Conservation (phyloP, 2,113 vertebrate species). For the Natator depressus region DNA sequence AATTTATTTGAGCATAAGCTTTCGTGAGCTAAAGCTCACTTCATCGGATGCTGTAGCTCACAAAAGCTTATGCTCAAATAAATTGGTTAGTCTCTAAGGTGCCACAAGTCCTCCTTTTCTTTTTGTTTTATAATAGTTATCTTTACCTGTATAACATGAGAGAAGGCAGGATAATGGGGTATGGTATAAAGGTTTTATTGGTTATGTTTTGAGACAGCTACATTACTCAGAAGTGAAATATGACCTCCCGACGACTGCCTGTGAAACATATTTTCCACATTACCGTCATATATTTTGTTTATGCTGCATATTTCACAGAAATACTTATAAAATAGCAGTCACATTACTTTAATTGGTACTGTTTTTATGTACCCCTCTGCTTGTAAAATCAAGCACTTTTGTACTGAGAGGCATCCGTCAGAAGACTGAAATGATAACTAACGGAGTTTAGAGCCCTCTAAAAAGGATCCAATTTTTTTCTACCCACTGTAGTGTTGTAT, state of each 20-base stretch:
- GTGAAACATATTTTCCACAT: not conserved
- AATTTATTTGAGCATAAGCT: too few species aligned
- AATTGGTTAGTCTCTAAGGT: too few species aligned
- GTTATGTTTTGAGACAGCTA: not conserved
- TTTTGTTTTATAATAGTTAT: not conserved
- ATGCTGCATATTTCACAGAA: not conserved
- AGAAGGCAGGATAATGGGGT: not conserved
- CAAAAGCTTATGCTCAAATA: too few species aligned
- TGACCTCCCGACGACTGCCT: not conserved
- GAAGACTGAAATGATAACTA: not conserved
- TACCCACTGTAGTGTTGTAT: not conserved
- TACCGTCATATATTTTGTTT: not conserved
- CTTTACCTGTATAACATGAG: not conserved
- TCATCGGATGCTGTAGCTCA: too few species aligned
- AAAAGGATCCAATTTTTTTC: not conserved
- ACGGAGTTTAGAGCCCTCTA: not conserved
- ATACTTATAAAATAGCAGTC: not conserved
- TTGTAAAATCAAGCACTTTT: rapidly evolving
- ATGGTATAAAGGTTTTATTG: not conserved
- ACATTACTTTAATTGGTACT: not conserved
- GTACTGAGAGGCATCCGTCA: not conserved
- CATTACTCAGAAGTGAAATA: not conserved
- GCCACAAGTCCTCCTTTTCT: too few species aligned
- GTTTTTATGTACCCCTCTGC: not conserved
- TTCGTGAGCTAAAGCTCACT: too few species aligned